Evolutionary conservation across 30 jellyfish, hydroid and myxozoan genomes (phyloP).

Genomic region (Nemopilema nomurai): DNA sequence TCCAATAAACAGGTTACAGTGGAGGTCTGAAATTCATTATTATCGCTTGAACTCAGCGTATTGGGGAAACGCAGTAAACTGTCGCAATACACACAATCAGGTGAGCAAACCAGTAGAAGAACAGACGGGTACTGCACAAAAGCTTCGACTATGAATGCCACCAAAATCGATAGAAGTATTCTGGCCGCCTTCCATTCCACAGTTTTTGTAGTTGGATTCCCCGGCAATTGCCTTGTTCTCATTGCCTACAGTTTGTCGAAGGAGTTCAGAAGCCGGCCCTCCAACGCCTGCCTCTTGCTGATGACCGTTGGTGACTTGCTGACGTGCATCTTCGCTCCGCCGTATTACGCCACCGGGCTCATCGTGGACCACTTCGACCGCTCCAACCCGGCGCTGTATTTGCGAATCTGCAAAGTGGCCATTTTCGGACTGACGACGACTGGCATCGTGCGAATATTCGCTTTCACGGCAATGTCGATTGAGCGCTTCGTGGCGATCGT

Average conservation of each 20-base stretch:
- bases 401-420: slow-evolving; percentile 35
- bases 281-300: slow-evolving; percentile 56
- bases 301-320: slow-evolving; percentile 71
- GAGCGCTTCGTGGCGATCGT: slow-evolving; percentile 63
- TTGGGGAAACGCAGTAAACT: not conserved
- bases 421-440: slow-evolving; percentile 39
- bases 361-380: slow-evolving; percentile 24
- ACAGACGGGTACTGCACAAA: too few species aligned
- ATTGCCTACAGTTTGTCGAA: slow-evolving; percentile 51
- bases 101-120: not conserved
- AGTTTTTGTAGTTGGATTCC: slow-evolving; percentile 50
- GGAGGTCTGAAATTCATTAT: not conserved
- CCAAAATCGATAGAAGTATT: slow-evolving; percentile 25
- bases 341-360: slow-evolving; percentile 61
- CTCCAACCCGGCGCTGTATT: slow-evolving; percentile 13
- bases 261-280: slow-evolving; percentile 52
- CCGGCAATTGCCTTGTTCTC: slow-evolving; percentile 61
- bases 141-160: slow-evolving; percentile 25
- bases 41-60: not conserved
- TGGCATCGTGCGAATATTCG: slow-evolving; percentile 53
- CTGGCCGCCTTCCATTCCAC: slow-evolving; percentile 37
- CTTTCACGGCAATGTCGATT: slow-evolving; percentile 55
- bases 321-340: slow-evolving; percentile 59
- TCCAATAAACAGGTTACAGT: not conserved
- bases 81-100: not conserved